Evolutionary conservation across 2,113 vertebrate genomes (phyloP), one percentile per base, ranked within the genome.

Genomic region (Panthera leo): DNA sequence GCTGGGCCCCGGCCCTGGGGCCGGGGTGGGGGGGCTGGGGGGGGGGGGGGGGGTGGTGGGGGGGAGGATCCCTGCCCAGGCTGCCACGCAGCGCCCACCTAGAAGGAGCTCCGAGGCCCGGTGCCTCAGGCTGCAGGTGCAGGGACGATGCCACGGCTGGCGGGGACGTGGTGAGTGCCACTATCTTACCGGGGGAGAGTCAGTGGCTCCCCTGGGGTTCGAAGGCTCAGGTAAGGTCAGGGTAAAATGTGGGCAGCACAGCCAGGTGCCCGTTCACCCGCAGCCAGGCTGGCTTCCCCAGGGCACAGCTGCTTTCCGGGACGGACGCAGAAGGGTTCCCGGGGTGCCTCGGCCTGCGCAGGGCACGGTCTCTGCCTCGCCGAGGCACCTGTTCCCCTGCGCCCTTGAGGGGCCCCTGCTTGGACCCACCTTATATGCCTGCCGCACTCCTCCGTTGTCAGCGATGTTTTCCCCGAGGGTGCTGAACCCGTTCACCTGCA

Each of bases 401-500:
- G 1, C 16, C 67, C 51, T 10, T 0, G 13, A 55, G 58, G 63
- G 88, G 14, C 18, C 51, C 51, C 91, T 0, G 5, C 84, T 29
- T 2, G 45, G 29, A 71, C 89, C 80, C 98, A 99, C 99, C 99
- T 99, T 99, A 39, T 99, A 99, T 2, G 99, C 99, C 98, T 99
- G 99, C 71, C 99, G 99, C 94, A 99, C 99, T 13, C 99, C 99
- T 97, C 99, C 99, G 0, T 99, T 99, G 98, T 99, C 99, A 0
- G 99, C 99, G 36, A 99, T 99, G 89, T 99, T 99, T 98, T 99
- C 99, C 97, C 99, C 99, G 10, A 99, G 98, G 0, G 99, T 99
- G 98, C 99, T 99, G 98, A 99, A 99, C 90, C 99, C 99, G 87
- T 99, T 99, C 97, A 99, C 99, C 99, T 99, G 98, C 23, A 80